Evolutionary conservation across 37 sponge, comb jelly and placozoan genomes (phyloP).

Genomic region (Diacarnus erythraeanus): DNA sequence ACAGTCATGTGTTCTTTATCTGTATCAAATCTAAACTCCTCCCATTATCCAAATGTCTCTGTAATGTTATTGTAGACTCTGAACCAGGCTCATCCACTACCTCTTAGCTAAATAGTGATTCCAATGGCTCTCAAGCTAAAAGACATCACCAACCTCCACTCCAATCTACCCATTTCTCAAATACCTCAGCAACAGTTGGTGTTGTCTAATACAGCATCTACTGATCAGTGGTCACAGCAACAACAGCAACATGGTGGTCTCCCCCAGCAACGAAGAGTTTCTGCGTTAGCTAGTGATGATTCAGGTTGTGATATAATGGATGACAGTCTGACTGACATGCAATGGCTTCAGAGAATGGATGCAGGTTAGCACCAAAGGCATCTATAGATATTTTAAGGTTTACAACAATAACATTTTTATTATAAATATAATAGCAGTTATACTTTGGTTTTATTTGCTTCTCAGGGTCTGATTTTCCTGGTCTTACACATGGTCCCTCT

Average conservation of each 20-base stretch:
- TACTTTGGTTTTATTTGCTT: background rate
- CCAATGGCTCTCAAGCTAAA: constrained; percentile 2
- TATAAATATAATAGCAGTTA: background rate
- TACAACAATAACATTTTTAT: background rate
- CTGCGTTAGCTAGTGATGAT: constrained; percentile 2
- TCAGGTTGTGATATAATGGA: constrained; percentile 46
- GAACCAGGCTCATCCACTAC: too few relatives aligned
- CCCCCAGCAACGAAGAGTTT: background rate
- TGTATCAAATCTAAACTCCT: background rate
- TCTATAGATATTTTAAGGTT: background rate
- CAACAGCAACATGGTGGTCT: background rate
- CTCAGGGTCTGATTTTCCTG: constrained; percentile 19
- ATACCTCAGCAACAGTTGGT: background rate
- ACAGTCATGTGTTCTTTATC: background rate
- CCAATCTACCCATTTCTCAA: constrained; percentile 8
- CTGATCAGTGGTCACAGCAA: background rate
- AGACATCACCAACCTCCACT: constrained; percentile 5
- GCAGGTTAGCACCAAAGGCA: background rate
- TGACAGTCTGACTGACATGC: constrained; percentile 74
- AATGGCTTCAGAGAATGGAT: constrained; percentile 67
- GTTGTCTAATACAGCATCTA: background rate
- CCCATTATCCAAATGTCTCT: too few relatives aligned
- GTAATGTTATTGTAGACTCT: too few relatives aligned
- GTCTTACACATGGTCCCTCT: constrained; percentile 1
- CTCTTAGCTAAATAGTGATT: too few relatives aligned